These are phyloP conservation scores for Geophilus truncorum DNA, from an alignment of 2,888 invertebrate species.

Conservation along the genomic window DNA sequence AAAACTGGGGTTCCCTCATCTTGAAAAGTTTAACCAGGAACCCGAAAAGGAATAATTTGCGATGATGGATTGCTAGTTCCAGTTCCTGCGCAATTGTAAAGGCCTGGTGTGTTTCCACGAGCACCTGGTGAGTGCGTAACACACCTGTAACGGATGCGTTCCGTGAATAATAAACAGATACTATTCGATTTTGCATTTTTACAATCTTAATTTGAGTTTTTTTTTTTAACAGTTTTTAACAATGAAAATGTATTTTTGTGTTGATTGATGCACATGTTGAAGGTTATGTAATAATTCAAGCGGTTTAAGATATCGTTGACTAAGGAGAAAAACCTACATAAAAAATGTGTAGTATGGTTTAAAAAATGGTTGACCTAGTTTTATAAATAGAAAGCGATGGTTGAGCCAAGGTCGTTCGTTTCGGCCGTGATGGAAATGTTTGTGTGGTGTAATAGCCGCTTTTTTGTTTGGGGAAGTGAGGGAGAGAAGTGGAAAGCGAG, in stretches of 20 bases:
- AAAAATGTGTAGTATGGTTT: no score
- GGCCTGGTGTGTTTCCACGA: neutral
- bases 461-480: neutral
- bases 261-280: no score
- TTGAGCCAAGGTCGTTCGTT: neutral
- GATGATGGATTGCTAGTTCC: neutral
- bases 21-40: no score
- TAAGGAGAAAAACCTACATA: neutral
- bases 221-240: no score
- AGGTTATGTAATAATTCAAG: no score
- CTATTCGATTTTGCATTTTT: no score
- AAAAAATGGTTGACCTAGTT: slow-evolving; percentile 25
- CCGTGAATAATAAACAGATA: no score
- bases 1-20: neutral
- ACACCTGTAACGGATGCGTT: no score
- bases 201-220: no score
- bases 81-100: neutral
- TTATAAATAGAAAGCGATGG: slow-evolving; percentile 26
- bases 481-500: no score
- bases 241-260: neutral
- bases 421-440: neutral
- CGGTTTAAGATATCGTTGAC: no score
- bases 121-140: neutral
- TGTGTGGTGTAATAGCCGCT: neutral
- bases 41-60: neutral